These are phyloP conservation scores for Melieria picta DNA, from an alignment of 2,888 invertebrate genomes.

Conservation along the genomic window DNA sequence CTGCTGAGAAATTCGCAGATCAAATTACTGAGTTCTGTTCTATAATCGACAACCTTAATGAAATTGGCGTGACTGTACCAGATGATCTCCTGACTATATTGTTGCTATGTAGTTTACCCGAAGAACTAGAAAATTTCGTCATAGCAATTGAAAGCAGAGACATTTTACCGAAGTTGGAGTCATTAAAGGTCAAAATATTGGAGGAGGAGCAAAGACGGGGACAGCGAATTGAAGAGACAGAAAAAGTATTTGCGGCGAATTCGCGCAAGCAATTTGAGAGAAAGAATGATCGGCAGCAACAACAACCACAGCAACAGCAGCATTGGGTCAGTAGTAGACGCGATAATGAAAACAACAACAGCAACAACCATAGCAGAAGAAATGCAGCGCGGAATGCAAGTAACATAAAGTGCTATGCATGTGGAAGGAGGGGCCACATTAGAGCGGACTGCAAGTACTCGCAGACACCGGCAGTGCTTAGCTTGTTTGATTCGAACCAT, in stretches of 20 bases:
- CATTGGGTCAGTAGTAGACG: background rate
- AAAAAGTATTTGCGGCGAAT: constrained; percentile 1
- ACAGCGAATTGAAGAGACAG: background rate
- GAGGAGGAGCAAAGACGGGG: no score
- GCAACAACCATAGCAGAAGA: background rate
- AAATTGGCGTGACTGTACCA: constrained; percentile 20
- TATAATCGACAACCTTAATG: constrained; percentile 14
- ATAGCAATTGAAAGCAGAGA: constrained; percentile 15
- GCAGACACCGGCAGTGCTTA: no score
- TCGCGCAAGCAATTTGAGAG: no score
- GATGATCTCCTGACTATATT: constrained; percentile 12
- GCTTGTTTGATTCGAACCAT: no score
- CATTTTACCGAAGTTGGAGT: constrained; percentile 1
- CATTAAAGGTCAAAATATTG: background rate
- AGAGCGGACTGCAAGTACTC: no score
- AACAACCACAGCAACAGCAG: no score
- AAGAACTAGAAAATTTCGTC: constrained; percentile 4
- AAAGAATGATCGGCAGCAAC: no score
- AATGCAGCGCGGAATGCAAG: background rate
- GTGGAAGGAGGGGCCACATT: no score
- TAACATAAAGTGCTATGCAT: background rate
- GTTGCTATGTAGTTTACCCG: constrained; percentile 5
- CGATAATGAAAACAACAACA: constrained; percentile 1
- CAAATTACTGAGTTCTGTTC: constrained; percentile 19
- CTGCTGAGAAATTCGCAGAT: constrained; percentile 21